Conservation (phyloP, 2,888 invertebrate genomes). For the Drosophila ochracea region DNA sequence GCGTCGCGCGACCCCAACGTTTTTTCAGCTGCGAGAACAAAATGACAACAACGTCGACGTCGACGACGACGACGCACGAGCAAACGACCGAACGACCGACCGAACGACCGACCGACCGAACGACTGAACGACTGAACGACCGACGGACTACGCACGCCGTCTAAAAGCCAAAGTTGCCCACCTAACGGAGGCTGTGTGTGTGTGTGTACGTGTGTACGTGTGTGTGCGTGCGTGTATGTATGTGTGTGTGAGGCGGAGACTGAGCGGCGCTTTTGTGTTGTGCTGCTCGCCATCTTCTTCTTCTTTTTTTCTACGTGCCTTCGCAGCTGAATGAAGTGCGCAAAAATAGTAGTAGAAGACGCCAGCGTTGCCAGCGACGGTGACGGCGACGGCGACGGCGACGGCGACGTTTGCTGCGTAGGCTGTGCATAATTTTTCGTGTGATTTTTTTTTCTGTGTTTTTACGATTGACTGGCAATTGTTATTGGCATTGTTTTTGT, state of each 20-base stretch:
- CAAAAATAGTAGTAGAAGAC: slow-evolving; percentile 58
- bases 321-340: slow-evolving; percentile 62
- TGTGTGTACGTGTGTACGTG: not conserved
- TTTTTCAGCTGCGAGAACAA: slow-evolving; percentile 46
- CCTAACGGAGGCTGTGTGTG: slow-evolving; percentile 68
- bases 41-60: slow-evolving; percentile 19
- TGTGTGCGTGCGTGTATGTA: not conserved
- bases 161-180: slow-evolving; percentile 31
- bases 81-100: slow-evolving; percentile 28
- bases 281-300: slow-evolving; percentile 17
- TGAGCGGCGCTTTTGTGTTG: slow-evolving; percentile 53
- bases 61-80: slow-evolving; percentile 18
- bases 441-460: slow-evolving; percentile 3
- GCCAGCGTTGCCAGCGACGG: slow-evolving; percentile 6
- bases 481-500: slow-evolving; percentile 11
- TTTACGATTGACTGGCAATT: slow-evolving; percentile 3
- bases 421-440: slow-evolving; percentile 35
- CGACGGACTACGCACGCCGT: slow-evolving; percentile 53
- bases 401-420: slow-evolving; percentile 16
- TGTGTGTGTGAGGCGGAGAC: slow-evolving; percentile 35
- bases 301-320: slow-evolving; percentile 25
- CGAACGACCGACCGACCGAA: slow-evolving; percentile 24
- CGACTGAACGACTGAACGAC: slow-evolving; percentile 12
- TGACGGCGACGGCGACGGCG: slow-evolving; percentile 4
- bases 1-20: slow-evolving; percentile 56